Conservation (phyloP, 2,888 invertebrate genomes). For the Lasioglossum oenotherae region DNA sequence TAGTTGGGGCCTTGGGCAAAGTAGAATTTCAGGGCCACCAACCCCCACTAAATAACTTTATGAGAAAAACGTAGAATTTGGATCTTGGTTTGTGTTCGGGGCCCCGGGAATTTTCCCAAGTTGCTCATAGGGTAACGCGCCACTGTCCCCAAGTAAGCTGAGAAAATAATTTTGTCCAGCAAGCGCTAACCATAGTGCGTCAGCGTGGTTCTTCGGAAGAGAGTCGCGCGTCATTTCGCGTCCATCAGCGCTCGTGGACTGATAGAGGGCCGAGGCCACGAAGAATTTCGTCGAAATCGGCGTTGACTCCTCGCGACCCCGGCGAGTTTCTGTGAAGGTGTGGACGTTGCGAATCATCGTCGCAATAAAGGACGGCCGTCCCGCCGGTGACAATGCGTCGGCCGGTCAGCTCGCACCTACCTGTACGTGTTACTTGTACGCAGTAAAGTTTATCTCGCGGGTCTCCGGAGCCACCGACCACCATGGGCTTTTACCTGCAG, state of each 20-base stretch:
- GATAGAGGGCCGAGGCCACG: neutral
- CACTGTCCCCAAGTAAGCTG: too few species aligned
- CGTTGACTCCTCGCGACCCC: conserved; percentile 47
- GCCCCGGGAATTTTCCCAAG: too few species aligned
- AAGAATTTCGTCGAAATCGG: conserved; percentile 53
- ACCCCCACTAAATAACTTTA: too few species aligned
- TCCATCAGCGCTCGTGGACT: neutral
- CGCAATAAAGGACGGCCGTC: conserved; percentile 75
- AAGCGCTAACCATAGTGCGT: neutral
- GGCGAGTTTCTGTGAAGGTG: conserved; percentile 62
- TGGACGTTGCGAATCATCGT: conserved; percentile 78
- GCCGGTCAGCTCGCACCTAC: conserved; percentile 60
- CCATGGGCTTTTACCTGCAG: conserved; percentile 72
- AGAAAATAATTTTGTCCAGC: too few species aligned
- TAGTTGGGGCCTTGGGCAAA: too few species aligned
- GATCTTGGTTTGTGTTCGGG: too few species aligned
- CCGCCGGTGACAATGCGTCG: conserved; percentile 70
- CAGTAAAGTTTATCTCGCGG: conserved; percentile 74
- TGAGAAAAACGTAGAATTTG: too few species aligned
- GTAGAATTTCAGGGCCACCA: too few species aligned
- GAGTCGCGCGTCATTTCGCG: neutral
- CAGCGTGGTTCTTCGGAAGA: neutral
- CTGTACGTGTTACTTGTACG: conserved; percentile 69
- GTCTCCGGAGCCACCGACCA: conserved; percentile 70
- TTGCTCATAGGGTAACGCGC: too few species aligned